Base-by-base conservation (phyloP, 1,140 invertebrate species). In the Rhyzopertha dominica region DNA sequence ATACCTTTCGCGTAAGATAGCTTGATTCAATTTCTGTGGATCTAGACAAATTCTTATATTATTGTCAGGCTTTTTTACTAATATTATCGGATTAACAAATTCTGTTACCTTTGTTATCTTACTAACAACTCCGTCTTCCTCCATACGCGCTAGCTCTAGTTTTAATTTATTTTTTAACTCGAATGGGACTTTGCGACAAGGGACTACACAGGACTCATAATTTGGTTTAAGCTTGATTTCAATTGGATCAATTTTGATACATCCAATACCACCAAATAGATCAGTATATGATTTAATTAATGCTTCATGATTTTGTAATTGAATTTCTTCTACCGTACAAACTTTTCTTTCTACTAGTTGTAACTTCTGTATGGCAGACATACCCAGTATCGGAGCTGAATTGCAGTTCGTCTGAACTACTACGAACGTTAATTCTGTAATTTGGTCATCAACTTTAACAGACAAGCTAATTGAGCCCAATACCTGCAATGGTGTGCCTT, bases 41-140 rank as follows among this genome's bases (percentile, higher is more conserved):
- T 76, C 70, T 18, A 76, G 40, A 48, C 71, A 74, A 17, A 76
- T 56, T 35, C 72, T 46, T 4, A 74, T 24, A 17, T 64, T 51
- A 29, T 60, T 62, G 49, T 71, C 64, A 19, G 47, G 43, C 56
- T 70, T 69, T 60, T 71, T 73, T 34, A 70, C 63, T 8, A 70
- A 49, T 1, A 69, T 64, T 22, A 70, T 49, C 14, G 57, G 56
- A 48, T 64, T 67, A 0, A 73, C 67, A 66, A 69, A 74, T 26
- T 69, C 66, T 2, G 71, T 71, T 4, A 67, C 64, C 36, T 62
- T 49, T 22, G 35, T 45, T 13, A 59, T 54, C 48, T 46, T 48
- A 23, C 39, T 16, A 23, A 65, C 63, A 19, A 66, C 57, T 47
- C 53, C 52, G 7, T 18, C 13, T 17, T 36, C 9, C 14, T 17